Base-by-base conservation (phyloP, 2,113 vertebrate genomes). In the Ailuropoda melanoleuca region DNA sequence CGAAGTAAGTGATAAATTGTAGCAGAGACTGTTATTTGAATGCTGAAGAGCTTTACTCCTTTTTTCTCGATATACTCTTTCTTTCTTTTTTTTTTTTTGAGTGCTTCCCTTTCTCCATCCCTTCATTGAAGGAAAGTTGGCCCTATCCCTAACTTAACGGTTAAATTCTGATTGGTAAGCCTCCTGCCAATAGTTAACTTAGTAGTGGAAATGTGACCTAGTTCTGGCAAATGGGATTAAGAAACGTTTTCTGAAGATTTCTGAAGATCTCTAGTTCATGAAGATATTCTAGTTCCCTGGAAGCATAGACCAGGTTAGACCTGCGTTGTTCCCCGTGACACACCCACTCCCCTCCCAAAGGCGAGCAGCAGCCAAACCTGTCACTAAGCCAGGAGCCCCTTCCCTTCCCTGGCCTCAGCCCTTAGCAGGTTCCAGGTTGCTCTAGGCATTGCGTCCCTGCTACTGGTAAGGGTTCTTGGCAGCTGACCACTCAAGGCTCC, bases 281-380 rank as follows among this genome's bases (percentile, higher is more conserved):
- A 88, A 77, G 24, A 48, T 77, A 48, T 31, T 77, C 74, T 48
- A 29, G 26, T 3, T 43, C 7, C 24, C 86, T 18, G 0, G 23
- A 72, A 11, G 15, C 48, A 0, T 12, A 39, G 48, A 39, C 82
- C 13, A 1, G 3, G 23, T n/a, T 4, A 10, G 72, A 18, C 1
- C 0, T 12, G 12, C 53, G 39, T 29, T 23, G 0, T 2, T 64
- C 81, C 34, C 9, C 0, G 0, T 86, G 58, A 88, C 0, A 0
- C 1, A 2, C 26, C 66, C 0, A 0, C 4, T 1, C 77, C 18
- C 11, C 72, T 46, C 18, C n/a, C 0, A 2, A 9, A 9, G 26
- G 29, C 13, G 50, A n/a, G 3, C 13, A 0, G 9, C 37, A 12
- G 78, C 31, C 34, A 1, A 1, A 18, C 21, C 53, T 11, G 2